These are phyloP conservation scores for Drosophila paracracens DNA, from an alignment of 2,888 invertebrate species.

Conservation along the genomic window DNA sequence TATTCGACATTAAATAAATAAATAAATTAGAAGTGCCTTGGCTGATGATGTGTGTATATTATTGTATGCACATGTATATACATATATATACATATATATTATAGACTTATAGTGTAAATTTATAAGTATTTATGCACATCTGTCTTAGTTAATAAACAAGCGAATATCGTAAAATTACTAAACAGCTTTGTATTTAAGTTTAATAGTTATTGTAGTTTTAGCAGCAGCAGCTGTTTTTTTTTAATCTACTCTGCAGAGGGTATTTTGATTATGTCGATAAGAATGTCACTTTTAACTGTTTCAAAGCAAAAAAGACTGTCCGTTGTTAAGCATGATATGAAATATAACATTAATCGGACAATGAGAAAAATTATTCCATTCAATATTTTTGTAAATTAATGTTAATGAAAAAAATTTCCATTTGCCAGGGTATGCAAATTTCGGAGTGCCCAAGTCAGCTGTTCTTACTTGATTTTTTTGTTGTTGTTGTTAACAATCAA, in stretches of 20 bases:
- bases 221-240: constrained; percentile 39
- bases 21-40: neutral
- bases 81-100: neutral
- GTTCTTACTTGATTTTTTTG: neutral
- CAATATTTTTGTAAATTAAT: neutral
- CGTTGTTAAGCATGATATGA: neutral
- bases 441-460: neutral
- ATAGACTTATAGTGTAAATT: neutral
- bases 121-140: neutral
- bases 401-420: neutral
- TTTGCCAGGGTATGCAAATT: neutral
- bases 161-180: constrained; percentile 35
- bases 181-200: constrained; percentile 52
- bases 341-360: neutral
- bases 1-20: neutral
- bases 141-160: constrained; percentile 5
- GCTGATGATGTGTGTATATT: neutral
- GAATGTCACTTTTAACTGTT: neutral
- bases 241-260: neutral
- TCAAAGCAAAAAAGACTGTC: neutral
- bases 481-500: constrained; percentile 3
- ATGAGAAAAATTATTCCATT: neutral
- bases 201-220: constrained; percentile 8
- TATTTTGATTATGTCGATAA: neutral
- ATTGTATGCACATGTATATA: neutral